Percentiles rank a stretch among this genome's conserved stretches.
phyloP scores from a whole-genome alignment of 2,797 vertebrate species.

The Sebastes alutus region DNA sequence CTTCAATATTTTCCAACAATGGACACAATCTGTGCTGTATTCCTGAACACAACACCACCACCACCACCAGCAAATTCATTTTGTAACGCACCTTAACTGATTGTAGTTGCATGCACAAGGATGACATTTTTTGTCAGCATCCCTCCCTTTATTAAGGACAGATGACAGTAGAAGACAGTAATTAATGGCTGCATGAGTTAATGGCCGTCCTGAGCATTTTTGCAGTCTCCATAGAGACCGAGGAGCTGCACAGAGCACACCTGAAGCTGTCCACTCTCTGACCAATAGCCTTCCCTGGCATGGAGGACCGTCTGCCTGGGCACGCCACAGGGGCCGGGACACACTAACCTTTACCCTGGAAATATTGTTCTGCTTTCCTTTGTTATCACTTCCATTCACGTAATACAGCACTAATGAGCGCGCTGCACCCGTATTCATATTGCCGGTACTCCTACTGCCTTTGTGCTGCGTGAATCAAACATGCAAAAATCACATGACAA shows the following conservation, averaged over 20 bases:
- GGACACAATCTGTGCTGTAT: neutral
- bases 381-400: slow-evolving; percentile 53
- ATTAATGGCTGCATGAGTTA: slow-evolving; percentile 71
- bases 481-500: slow-evolving; percentile 53
- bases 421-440: slow-evolving; percentile 19
- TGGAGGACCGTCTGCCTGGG: slow-evolving; percentile 52
- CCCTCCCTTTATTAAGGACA: slow-evolving; percentile 63
- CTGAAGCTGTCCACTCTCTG: slow-evolving; percentile 70
- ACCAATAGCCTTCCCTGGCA: slow-evolving; percentile 67
- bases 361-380: slow-evolving; percentile 64
- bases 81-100: slow-evolving; percentile 39
- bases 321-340: slow-evolving; percentile 63
- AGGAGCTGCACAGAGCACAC: slow-evolving; percentile 52
- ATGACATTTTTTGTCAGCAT: slow-evolving; percentile 51
- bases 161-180: slow-evolving; percentile 68
- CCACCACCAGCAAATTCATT: slow-evolving; percentile 13
- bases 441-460: slow-evolving; percentile 19
- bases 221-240: slow-evolving; percentile 69
- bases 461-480: slow-evolving; percentile 45
- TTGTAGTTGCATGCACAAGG: slow-evolving; percentile 34
- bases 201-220: slow-evolving; percentile 68
- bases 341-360: slow-evolving; percentile 75
- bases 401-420: slow-evolving; percentile 46
- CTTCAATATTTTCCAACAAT: slow-evolving; percentile 7
- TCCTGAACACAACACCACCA: slow-evolving; percentile 25